Conservation (phyloP, 1,140 invertebrate species). For the Scaptomyza pallida region DNA sequence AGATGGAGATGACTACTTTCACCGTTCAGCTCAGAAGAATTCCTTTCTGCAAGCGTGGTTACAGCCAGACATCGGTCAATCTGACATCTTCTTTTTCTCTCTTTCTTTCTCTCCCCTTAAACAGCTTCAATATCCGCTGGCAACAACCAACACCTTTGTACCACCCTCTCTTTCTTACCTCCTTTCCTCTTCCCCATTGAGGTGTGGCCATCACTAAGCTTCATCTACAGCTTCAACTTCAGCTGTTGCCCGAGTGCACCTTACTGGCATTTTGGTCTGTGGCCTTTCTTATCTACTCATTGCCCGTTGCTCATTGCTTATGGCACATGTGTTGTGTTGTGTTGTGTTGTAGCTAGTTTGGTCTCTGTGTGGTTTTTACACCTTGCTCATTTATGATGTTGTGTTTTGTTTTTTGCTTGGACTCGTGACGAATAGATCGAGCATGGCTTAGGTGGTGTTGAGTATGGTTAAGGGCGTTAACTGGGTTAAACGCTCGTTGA, state of each 20-base stretch:
- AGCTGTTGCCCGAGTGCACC: slow-evolving; percentile 29
- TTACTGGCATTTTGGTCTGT: slow-evolving; percentile 45
- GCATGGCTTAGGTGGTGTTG: slow-evolving; percentile 34
- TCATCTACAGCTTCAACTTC: slow-evolving; percentile 16
- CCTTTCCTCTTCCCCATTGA: slow-evolving; percentile 22
- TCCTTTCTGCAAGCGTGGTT: slow-evolving; percentile 51
- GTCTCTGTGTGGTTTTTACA: slow-evolving; percentile 65
- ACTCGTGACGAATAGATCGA: slow-evolving; percentile 18
- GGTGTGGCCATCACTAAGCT: slow-evolving; percentile 68
- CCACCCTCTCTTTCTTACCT: slow-evolving; percentile 41
- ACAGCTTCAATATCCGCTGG: slow-evolving; percentile 64
- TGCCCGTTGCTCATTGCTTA: slow-evolving; percentile 9
- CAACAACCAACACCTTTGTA: slow-evolving; percentile 69
- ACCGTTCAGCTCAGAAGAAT: slow-evolving; percentile 69
- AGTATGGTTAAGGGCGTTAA: slow-evolving; percentile 65
- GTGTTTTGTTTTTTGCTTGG: slow-evolving; percentile 38
- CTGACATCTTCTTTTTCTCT: slow-evolving; percentile 23
- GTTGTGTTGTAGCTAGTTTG: slow-evolving; percentile 3
- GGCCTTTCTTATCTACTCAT: slow-evolving; percentile 50
- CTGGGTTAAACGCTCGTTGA: slow-evolving; percentile 80
- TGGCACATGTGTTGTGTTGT: slow-evolving; percentile 15
- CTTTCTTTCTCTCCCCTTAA: slow-evolving; percentile 1
- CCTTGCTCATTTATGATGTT: slow-evolving; percentile 52
- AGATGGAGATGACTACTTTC: slow-evolving; percentile 73
- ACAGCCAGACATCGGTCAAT: slow-evolving; percentile 70